Evolutionary conservation across 2,888 invertebrate genomes (phyloP).

Genomic region (Lepas anatifera): DNA sequence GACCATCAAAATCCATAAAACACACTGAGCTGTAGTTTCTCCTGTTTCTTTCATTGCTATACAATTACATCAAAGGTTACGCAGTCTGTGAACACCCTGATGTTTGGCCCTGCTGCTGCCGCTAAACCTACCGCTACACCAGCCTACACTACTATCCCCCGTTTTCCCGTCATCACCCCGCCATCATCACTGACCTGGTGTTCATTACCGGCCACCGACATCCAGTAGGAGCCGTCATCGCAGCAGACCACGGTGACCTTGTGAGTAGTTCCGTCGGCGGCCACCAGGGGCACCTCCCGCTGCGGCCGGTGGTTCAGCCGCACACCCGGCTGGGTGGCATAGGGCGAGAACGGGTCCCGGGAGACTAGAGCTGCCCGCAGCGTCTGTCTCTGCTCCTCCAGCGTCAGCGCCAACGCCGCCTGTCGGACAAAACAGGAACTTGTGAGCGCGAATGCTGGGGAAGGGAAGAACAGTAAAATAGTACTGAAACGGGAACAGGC

Average conservation of each 20-base stretch:
- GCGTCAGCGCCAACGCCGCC: slow-evolving; percentile 32
- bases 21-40: no score
- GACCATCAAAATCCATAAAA: no score
- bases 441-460: no score
- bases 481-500: no score
- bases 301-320: slow-evolving; percentile 52
- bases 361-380: slow-evolving; percentile 30
- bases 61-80: no score
- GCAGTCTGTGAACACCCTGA: no score
- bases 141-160: no score
- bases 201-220: slow-evolving; percentile 19
- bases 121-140: no score
- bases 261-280: slow-evolving; percentile 42
- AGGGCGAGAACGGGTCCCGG: slow-evolving; percentile 38
- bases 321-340: slow-evolving; percentile 42
- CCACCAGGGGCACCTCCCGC: slow-evolving; percentile 46
- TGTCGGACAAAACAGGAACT: slow-evolving; percentile 21
- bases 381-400: slow-evolving; percentile 37
- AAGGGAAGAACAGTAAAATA: no score
- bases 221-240: slow-evolving; percentile 11
- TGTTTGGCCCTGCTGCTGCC: no score
- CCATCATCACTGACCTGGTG: slow-evolving; percentile 20
- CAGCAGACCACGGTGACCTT: slow-evolving; percentile 13
- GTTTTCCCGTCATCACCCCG: no score
- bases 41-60: no score